phyloP scores from a whole-genome alignment of 1,140 invertebrate genomes.

The Drosophila burlai region DNA sequence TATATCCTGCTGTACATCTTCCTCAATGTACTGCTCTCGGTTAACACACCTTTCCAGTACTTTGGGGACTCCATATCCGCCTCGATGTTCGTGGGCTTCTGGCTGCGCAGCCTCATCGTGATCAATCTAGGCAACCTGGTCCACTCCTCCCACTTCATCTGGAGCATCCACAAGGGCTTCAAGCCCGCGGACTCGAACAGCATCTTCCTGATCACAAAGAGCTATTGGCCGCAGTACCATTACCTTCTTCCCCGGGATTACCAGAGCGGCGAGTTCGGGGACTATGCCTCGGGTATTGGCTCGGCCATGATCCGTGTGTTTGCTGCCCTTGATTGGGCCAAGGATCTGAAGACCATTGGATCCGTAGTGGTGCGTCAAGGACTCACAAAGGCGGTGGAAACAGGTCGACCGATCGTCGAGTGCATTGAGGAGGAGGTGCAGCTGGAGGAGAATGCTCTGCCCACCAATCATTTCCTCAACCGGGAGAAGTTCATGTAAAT shows the following conservation, averaged over 20 bases:
- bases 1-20: constrained; percentile 90
- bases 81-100: constrained; percentile 89
- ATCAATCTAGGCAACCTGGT: constrained; percentile 89
- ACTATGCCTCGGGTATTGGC: constrained; percentile 88
- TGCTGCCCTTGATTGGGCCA: constrained; percentile 88
- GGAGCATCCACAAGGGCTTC: constrained; percentile 89
- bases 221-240: constrained; percentile 92
- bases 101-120: constrained; percentile 88
- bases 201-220: constrained; percentile 90
- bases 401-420: constrained; percentile 86
- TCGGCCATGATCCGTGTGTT: constrained; percentile 89
- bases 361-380: constrained; percentile 87
- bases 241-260: constrained; percentile 92
- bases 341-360: constrained; percentile 88
- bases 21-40: constrained; percentile 89
- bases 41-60: constrained; percentile 91
- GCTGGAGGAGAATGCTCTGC: constrained; percentile 78
- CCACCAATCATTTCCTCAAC: constrained; percentile 86
- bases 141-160: constrained; percentile 89
- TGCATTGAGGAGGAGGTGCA: constrained; percentile 86
- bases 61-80: constrained; percentile 89
- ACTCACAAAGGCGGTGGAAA: constrained; percentile 86
- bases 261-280: constrained; percentile 91
- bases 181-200: constrained; percentile 91
- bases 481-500: constrained; percentile 84